Percentiles rank a stretch among this genome's conserved stretches.
phyloP scores from a whole-genome alignment of 2,888 invertebrate genomes.

The Autographa pulchrina region DNA sequence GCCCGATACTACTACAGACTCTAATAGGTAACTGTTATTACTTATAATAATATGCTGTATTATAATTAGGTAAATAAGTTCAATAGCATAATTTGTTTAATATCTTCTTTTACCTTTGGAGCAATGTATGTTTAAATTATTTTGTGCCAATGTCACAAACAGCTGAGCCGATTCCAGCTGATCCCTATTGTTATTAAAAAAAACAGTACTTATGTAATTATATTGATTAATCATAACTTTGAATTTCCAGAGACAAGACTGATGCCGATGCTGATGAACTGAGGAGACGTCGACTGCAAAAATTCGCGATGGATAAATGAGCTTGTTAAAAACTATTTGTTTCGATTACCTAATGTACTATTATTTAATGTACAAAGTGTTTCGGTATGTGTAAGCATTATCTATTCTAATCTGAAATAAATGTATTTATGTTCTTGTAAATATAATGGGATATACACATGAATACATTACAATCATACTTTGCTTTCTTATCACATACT shows the following conservation, averaged over 20 bases:
- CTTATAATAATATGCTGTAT: no score
- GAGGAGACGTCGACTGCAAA: conserved; percentile 93
- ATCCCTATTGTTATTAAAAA: no score
- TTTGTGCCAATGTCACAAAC: no score
- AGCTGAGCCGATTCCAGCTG: no score
- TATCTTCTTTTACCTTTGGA: no score
- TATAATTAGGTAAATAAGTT: neutral
- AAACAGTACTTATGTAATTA: no score
- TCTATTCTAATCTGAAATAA: conserved; percentile 83
- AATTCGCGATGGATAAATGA: conserved; percentile 90
- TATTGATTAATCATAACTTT: neutral
- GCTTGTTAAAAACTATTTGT: conserved; percentile 73
- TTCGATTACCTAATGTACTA: conserved; percentile 79
- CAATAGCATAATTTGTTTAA: neutral
- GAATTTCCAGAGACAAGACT: conserved; percentile 79
- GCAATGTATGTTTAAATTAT: no score
- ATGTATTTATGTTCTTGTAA: conserved; percentile 89
- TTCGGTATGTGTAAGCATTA: conserved; percentile 85
- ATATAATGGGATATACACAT: conserved; percentile 87
- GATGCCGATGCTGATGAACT: conserved; percentile 91
- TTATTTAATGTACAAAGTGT: conserved; percentile 88
- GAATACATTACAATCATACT: conserved; percentile 81
- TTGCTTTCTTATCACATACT: conserved; percentile 55
- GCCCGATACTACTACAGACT: conserved; percentile 65
- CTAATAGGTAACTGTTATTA: conserved; percentile 63